A percentile compares a stretch with the other conserved stretches of the same genome.
phyloP scores from a whole-genome alignment of 2,888 invertebrate species.

The Melipona bicolor region DNA sequence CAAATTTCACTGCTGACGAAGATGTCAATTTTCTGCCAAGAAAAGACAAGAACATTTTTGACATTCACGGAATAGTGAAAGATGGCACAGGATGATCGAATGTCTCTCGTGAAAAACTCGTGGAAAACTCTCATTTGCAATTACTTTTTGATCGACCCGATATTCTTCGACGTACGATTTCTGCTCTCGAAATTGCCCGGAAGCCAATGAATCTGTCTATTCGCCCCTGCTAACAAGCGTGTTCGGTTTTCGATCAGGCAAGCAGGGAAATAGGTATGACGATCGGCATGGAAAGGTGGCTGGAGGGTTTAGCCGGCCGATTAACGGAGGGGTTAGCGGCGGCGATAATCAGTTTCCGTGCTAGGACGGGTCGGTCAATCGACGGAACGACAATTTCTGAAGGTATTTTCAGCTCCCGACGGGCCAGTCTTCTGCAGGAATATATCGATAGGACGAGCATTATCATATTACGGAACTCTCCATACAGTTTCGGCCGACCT shows the following conservation, averaged over 20 bases:
- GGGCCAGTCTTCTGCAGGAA: constrained; percentile 64
- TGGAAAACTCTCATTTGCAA: too few relatives aligned
- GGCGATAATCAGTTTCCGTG: constrained; percentile 55
- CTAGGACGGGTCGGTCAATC: constrained; percentile 56
- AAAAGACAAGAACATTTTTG: too few relatives aligned
- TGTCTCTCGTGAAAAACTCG: too few relatives aligned
- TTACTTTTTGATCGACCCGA: too few relatives aligned
- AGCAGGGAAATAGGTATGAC: background rate
- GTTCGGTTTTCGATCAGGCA: constrained; percentile 8
- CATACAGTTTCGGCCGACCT: constrained; percentile 75
- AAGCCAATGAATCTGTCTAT: background rate
- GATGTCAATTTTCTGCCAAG: too few relatives aligned
- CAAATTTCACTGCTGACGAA: too few relatives aligned
- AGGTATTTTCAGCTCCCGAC: constrained; percentile 70
- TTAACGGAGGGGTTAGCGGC: constrained; percentile 49
- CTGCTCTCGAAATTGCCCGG: too few relatives aligned
- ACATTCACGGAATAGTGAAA: too few relatives aligned
- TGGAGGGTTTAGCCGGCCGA: constrained; percentile 39
- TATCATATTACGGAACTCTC: constrained; percentile 80
- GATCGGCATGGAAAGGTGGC: constrained; percentile 14
- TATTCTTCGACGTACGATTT: too few relatives aligned
- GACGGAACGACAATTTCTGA: constrained; percentile 69
- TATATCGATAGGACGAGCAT: constrained; percentile 78
- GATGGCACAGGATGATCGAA: too few relatives aligned
- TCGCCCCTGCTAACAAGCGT: background rate